Conservation (phyloP, 2,113 vertebrate genomes). For the Uria lomvia region DNA sequence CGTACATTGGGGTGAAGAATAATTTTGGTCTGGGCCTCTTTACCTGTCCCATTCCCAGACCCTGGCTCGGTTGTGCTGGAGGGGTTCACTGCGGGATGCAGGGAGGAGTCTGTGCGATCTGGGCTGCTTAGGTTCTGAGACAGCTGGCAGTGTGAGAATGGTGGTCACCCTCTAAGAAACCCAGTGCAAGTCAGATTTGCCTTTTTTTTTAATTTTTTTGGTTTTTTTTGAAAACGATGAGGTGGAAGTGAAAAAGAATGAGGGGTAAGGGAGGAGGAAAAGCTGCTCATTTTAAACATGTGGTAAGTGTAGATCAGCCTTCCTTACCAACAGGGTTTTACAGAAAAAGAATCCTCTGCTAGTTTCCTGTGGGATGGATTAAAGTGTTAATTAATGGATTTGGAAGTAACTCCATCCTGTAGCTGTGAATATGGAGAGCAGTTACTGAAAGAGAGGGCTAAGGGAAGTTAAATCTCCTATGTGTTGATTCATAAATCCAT, state of each 20-base stretch:
- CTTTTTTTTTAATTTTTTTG: background rate
- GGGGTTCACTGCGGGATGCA: fast-evolving
- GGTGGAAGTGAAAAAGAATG: background rate
- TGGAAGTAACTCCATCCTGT: background rate
- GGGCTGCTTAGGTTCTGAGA: background rate
- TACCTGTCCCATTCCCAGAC: background rate
- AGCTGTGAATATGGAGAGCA: background rate
- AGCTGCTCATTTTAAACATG: background rate
- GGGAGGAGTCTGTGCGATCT: background rate
- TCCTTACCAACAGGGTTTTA: background rate
- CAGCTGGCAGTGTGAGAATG: background rate
- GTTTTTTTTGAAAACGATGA: background rate
- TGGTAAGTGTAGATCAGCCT: background rate
- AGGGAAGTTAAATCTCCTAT: background rate
- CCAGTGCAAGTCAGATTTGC: background rate
- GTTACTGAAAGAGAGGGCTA: background rate
- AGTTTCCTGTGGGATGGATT: background rate
- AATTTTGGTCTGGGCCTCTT: background rate
- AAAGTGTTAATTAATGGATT: background rate
- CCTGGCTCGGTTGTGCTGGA: fast-evolving
- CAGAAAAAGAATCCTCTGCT: background rate
- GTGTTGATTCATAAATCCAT: background rate
- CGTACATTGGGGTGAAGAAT: background rate
- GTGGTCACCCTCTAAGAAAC: background rate
- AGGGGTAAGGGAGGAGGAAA: background rate